A percentile compares a stretch with the other conserved stretches of the same genome.
These are phyloP conservation scores for Chionis minor DNA, from an alignment of 2,113 vertebrate species.

Conservation along the genomic window DNA sequence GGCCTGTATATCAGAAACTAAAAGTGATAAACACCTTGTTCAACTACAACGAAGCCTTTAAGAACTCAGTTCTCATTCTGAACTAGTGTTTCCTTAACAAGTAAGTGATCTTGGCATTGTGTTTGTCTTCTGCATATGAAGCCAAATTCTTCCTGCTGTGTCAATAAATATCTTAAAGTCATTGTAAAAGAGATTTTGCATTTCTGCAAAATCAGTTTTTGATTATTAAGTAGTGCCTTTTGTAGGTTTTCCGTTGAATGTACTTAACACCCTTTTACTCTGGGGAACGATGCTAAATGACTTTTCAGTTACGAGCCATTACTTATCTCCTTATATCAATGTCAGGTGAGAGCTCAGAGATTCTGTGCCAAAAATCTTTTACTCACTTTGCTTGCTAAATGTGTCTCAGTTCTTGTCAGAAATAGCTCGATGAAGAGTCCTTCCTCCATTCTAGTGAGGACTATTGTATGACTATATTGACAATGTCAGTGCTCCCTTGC, in stretches of 20 bases:
- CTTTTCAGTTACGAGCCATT: neutral
- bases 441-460: neutral
- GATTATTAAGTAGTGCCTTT: neutral
- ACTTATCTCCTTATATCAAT: neutral
- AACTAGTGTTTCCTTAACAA: neutral
- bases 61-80: neutral
- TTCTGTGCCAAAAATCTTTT: neutral
- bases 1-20: neutral
- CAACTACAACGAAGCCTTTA: neutral
- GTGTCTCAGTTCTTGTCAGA: neutral
- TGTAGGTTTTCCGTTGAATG: neutral
- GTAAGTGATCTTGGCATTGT: neutral
- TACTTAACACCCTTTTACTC: neutral
- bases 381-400: neutral
- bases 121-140: neutral
- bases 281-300: neutral
- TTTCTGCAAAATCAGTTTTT: slow-evolving; percentile 9
- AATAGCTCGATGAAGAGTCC: neutral
- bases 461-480: neutral
- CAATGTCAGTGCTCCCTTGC: neutral
- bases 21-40: neutral
- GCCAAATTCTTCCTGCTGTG: neutral
- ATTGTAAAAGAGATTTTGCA: neutral
- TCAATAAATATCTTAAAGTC: neutral
- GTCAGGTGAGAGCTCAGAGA: neutral